Evolutionary conservation across 2,888 invertebrate genomes (phyloP).

Genomic region (Nemurella pictetii): DNA sequence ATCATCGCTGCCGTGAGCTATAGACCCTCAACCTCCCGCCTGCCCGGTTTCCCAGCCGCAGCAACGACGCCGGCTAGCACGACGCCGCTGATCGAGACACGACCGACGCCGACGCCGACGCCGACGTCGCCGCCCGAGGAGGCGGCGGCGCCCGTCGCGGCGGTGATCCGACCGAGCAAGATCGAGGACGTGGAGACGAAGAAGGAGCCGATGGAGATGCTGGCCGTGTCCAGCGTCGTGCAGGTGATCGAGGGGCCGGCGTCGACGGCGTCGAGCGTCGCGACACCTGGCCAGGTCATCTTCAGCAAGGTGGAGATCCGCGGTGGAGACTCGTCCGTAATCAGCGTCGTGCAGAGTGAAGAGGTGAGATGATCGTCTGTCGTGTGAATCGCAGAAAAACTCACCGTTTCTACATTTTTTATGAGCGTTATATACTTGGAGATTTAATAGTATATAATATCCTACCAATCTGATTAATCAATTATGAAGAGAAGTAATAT

Average conservation of each 20-base stretch:
- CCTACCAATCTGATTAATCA: too few relatives aligned
- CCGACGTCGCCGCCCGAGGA: too few relatives aligned
- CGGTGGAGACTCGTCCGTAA: conserved; percentile 10
- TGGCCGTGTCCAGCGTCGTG: conserved; percentile 30
- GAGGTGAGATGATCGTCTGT: conserved; percentile 1
- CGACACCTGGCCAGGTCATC: conserved; percentile 3
- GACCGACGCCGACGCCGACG: conserved; percentile 43
- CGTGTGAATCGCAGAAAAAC: too few relatives aligned
- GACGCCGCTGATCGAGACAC: conserved; percentile 47
- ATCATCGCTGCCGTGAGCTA: too few relatives aligned
- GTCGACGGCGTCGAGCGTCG: conserved; percentile 24
- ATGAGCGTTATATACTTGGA: too few relatives aligned
- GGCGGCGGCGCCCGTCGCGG: too few relatives aligned
- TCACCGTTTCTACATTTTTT: too few relatives aligned
- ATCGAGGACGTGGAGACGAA: conserved; percentile 43
- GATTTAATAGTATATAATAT: too few relatives aligned
- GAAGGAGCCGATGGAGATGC: conserved; percentile 20
- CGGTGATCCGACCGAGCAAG: too few relatives aligned
- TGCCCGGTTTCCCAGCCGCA: conserved; percentile 11
- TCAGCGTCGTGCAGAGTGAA: not conserved
- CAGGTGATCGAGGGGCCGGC: conserved; percentile 36
- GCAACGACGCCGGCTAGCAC: not conserved
- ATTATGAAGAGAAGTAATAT: too few relatives aligned
- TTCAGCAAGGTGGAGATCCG: conserved; percentile 61
- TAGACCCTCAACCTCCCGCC: too few relatives aligned